Base-by-base conservation (phyloP, 2,797 vertebrate species). In the Harpagifer antarcticus region DNA sequence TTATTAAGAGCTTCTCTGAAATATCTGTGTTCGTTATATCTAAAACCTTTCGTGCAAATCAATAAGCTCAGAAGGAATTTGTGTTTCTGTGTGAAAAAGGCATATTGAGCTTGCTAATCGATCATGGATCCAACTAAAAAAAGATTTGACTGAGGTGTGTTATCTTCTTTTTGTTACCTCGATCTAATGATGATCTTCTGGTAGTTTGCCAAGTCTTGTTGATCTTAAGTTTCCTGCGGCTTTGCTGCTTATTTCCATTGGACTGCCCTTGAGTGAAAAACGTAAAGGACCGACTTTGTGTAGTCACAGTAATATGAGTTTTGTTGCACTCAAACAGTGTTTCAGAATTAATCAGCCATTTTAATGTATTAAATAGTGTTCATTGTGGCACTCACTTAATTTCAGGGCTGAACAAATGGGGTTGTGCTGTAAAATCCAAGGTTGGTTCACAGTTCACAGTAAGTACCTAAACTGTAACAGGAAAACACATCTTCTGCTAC, bases 381-480 rank as follows among this genome's bases (percentile, higher is more conserved):
- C 8, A 31, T 74, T 55, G 54, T 42, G 6, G 33, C 33, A 9
- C 33, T 37, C 33, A 9, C 8, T 37, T 37, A 37, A 37, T 53
- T 75, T 72, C 17, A 64, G n/a, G 44, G 55, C 37, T 52, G 15
- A 53, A 60, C 33, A 56, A 75, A 62, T 76, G 4, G n/a, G 17
- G 7, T 47, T 50, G 20, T 71, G n/a, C 42, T 69, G 37, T 74
- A 61, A 76, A 78, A 74, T 68, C 19, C 72, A 79, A 75, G 67
- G 76, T 65, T 72, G 69, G 5, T 13, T 9, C 63, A 44, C 68
- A 69, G 5, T 13, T 9, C 63, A 44, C 68, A 69, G 31, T 50
- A 72, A 19, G 58, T 67, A n/a, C 20, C 50, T 31, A 17, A 58
- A 70, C 20, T 54, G 49, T 42, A 57, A 42, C 2, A 0, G 40